A percentile compares a stretch with the other conserved stretches of the same genome.
Evolutionary conservation across 2,113 vertebrate species (phyloP).

Genomic region (Pandion haliaetus): DNA sequence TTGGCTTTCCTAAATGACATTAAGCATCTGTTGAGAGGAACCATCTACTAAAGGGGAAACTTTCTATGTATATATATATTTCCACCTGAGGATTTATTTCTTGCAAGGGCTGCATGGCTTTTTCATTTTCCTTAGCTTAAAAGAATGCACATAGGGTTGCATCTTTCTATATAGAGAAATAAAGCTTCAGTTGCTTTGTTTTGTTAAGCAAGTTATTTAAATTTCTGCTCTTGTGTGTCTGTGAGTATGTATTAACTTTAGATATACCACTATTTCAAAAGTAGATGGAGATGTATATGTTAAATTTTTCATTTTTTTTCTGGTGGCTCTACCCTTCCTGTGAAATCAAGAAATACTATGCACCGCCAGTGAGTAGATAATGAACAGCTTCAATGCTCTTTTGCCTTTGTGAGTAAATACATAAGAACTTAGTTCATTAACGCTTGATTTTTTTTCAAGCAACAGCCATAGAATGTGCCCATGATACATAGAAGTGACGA

Average conservation of each 20-base stretch:
- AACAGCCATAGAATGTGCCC: neutral
- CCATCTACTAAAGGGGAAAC: neutral
- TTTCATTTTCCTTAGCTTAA: slow-evolving; percentile 66
- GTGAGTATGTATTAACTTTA: neutral
- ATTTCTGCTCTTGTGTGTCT: slow-evolving; percentile 18
- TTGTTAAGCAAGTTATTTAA: slow-evolving; percentile 62
- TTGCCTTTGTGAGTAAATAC: neutral
- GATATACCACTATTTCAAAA: neutral
- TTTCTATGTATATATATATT: neutral
- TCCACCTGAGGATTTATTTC: slow-evolving; percentile 33
- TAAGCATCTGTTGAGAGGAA: neutral
- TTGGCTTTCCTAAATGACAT: slow-evolving; percentile 11
- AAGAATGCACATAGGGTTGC: slow-evolving; percentile 55
- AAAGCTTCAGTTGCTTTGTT: slow-evolving; percentile 65
- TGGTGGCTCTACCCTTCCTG: neutral
- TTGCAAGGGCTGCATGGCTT: slow-evolving; percentile 61
- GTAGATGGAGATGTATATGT: neutral
- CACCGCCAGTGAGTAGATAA: neutral
- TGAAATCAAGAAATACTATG: neutral
- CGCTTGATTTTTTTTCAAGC: neutral
- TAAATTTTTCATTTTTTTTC: neutral
- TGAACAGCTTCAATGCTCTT: neutral
- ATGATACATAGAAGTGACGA: neutral
- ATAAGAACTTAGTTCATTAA: neutral
- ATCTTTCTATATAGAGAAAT: slow-evolving; percentile 66